Evolutionary conservation across 2,113 vertebrate genomes (phyloP).

Genomic region (Charadrius vociferus): DNA sequence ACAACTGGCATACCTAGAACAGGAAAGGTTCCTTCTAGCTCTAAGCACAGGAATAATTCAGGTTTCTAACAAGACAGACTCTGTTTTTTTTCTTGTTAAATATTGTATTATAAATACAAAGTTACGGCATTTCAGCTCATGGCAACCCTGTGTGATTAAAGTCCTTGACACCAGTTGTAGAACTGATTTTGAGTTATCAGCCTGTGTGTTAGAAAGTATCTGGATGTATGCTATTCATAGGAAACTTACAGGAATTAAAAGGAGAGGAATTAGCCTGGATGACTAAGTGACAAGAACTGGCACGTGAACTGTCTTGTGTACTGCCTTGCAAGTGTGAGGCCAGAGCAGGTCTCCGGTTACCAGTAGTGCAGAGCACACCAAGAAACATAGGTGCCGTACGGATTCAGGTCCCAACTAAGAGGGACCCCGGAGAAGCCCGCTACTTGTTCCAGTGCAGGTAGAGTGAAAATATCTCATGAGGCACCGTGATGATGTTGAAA

Average conservation of each 20-base stretch:
- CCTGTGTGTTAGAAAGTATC: neutral
- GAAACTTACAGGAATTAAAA: neutral
- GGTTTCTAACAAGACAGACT: neutral
- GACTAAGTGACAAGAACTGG: neutral
- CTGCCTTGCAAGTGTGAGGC: neutral
- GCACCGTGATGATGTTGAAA: neutral
- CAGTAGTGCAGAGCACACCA: neutral
- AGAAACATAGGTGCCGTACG: rapidly evolving
- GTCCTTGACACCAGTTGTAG: neutral
- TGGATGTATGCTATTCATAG: neutral
- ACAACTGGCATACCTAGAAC: neutral
- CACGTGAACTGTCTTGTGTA: neutral
- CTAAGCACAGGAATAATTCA: neutral
- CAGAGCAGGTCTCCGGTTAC: neutral
- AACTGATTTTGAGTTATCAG: neutral
- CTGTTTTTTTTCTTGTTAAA: neutral
- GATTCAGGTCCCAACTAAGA: neutral
- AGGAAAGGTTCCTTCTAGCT: neutral
- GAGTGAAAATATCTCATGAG: neutral
- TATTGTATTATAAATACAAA: neutral
- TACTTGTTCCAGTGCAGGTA: neutral
- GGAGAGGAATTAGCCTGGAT: neutral
- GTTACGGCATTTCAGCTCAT: neutral
- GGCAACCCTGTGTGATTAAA: neutral
- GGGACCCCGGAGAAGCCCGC: neutral